phyloP scores from a whole-genome alignment of 2,797 vertebrate genomes.

The Balearica regulorum region DNA sequence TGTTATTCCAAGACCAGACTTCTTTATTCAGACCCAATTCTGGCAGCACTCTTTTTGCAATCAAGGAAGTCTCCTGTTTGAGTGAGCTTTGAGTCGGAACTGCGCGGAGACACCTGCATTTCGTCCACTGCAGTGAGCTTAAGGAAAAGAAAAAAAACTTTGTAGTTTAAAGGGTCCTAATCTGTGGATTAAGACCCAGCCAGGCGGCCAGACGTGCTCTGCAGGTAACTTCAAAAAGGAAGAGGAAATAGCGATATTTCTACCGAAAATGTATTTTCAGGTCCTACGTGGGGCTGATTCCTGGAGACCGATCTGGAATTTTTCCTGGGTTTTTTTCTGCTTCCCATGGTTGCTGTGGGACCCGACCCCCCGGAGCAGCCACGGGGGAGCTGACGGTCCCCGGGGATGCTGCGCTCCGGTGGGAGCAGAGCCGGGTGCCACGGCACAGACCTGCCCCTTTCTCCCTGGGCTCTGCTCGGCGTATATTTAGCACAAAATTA shows the following conservation, averaged over 20 bases:
- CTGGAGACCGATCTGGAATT: not conserved
- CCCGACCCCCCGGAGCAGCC: rapidly evolving
- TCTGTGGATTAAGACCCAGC: not conserved
- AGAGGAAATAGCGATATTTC: not conserved
- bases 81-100: not conserved
- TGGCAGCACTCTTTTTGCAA: not conserved
- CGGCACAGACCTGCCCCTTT: not conserved
- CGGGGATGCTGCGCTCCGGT: rapidly evolving
- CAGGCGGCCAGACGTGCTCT: not conserved
- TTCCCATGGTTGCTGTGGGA: rapidly evolving
- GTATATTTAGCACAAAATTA: constrained; percentile 31
- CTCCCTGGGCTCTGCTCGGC: not conserved
- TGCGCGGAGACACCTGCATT: not conserved
- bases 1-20: not conserved
- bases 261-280: not conserved
- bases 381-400: not conserved
- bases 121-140: not conserved
- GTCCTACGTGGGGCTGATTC: not conserved
- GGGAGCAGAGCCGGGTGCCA: not conserved
- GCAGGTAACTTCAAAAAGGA: not conserved
- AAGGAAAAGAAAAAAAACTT: not conserved
- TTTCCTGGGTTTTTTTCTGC: not conserved
- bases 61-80: not conserved
- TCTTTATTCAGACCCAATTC: not conserved
- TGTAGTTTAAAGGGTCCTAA: not conserved